Evolutionary conservation across 2,797 vertebrate genomes (phyloP), one percentile per base, ranked within the genome.

Genomic region (Leptatherina wallacei): DNA sequence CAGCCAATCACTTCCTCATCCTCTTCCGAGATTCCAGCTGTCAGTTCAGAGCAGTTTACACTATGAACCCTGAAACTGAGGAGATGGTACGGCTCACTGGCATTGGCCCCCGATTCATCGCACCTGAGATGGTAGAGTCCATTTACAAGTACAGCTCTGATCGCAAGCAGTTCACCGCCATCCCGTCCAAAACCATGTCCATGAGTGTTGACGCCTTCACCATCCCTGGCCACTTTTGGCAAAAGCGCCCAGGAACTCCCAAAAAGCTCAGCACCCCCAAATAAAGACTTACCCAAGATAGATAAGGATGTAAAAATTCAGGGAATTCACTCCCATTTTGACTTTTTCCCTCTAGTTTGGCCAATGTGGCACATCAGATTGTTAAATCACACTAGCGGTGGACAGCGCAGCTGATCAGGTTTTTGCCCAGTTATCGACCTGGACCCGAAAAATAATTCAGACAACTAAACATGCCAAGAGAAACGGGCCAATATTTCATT

Each of bases 111-210:
- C 95, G 96, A 0, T 55, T 94, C 0, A 95, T 98, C 80, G 79
- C 81, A 2, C 89, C 91, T 0, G 87, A 94, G 72, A 96, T 97
- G 95, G 94, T 98, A 0, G 96, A 98, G 78, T 95, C 95, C 49
- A 97, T 98, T 92, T 98, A 96, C 89, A 98, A 98, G 88, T 98
- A 98, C 91, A 97, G 95, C 89, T 98, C 97, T 0, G 97, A 98
- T 87, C 96, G 96, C 89, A 98, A 98, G 81, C 96, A 97, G 85
- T 98, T 98, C 90, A 96, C 96, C 1, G 94, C 83, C 92, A 97
- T 98, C 91, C 97, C 97, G 33, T 96, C 96, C 92, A 97, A 97
- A 92, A 97, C 96, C 84, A 96, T 98, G 96, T 98, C 97, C 61
- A 96, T 97, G 95, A 97, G 96, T 2, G 97, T 98, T 14, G 97